Percentiles rank a stretch among this genome's conserved stretches.
phyloP scores from a whole-genome alignment of 2,888 invertebrate genomes.

The Plagiodera versicolora region DNA sequence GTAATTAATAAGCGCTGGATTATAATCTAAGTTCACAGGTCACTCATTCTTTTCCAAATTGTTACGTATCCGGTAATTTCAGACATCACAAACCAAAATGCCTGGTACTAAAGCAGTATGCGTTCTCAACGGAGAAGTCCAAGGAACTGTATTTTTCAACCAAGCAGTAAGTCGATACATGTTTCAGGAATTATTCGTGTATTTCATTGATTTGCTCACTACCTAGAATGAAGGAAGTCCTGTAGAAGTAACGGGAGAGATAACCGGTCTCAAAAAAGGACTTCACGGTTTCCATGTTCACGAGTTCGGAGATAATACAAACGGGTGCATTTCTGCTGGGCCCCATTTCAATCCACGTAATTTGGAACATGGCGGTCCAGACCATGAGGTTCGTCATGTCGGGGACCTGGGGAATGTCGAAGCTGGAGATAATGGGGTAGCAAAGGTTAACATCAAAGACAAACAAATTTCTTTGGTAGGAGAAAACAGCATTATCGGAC shows the following conservation, averaged over 20 bases:
- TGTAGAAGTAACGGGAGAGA: slow-evolving; percentile 79
- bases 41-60: too few relatives aligned
- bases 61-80: too few relatives aligned
- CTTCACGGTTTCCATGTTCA: slow-evolving; percentile 92
- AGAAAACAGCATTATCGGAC: slow-evolving; percentile 76
- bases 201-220: too few relatives aligned
- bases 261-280: slow-evolving; percentile 77
- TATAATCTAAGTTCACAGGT: too few relatives aligned
- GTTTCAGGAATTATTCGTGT: too few relatives aligned
- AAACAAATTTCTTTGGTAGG: slow-evolving; percentile 69
- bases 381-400: slow-evolving; percentile 72
- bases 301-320: slow-evolving; percentile 94
- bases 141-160: slow-evolving; percentile 78
- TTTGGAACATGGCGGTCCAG: slow-evolving; percentile 82
- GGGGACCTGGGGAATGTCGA: slow-evolving; percentile 80
- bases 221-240: slow-evolving; percentile 58
- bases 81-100: slow-evolving; percentile 50
- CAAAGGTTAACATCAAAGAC: slow-evolving; percentile 68
- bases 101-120: slow-evolving; percentile 80
- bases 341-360: slow-evolving; percentile 88
- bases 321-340: slow-evolving; percentile 94
- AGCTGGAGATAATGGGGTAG: slow-evolving; percentile 64
- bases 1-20: too few relatives aligned
- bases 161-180: slow-evolving; percentile 62
- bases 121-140: slow-evolving; percentile 82